These are phyloP conservation scores for Nansenia antarctica DNA, from an alignment of 2,113 vertebrate genomes.

Conservation along the genomic window DNA sequence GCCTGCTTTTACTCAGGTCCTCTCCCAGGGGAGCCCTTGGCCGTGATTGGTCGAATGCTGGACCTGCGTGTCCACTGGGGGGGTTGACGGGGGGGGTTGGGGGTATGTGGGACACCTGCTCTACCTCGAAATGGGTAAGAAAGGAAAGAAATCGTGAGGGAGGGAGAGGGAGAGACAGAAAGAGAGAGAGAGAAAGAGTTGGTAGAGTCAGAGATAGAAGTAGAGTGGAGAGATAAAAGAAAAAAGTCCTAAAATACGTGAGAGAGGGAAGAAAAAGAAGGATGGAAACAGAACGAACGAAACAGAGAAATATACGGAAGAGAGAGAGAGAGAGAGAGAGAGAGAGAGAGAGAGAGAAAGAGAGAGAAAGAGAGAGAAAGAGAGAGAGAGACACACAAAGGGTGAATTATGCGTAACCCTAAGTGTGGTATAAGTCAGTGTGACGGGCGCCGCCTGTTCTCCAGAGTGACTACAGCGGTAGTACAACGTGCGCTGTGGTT, in stretches of 20 bases:
- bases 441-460: conserved; percentile 29
- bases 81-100: conserved; percentile 50
- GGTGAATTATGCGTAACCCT: not conserved
- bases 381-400: not conserved
- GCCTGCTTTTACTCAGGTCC: conserved; percentile 58
- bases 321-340: not conserved
- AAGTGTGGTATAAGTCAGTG: no score
- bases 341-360: not conserved
- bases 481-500: conserved; percentile 23
- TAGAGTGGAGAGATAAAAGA: not conserved
- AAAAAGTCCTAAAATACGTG: not conserved
- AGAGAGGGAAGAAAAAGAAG: not conserved
- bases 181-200: not conserved
- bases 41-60: conserved; percentile 50
- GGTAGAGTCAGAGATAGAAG: not conserved
- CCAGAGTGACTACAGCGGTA: conserved; percentile 33
- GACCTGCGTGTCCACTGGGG: conserved; percentile 41
- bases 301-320: no score
- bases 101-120: conserved; percentile 60
- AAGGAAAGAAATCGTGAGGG: conserved; percentile 5
- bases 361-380: not conserved
- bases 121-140: conserved; percentile 29
- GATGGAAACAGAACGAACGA: not conserved
- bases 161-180: not conserved
- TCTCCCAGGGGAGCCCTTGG: conserved; percentile 52